Base-by-base conservation (phyloP, 2,797 vertebrate species). In the Anisognathus igniventris region DNA sequence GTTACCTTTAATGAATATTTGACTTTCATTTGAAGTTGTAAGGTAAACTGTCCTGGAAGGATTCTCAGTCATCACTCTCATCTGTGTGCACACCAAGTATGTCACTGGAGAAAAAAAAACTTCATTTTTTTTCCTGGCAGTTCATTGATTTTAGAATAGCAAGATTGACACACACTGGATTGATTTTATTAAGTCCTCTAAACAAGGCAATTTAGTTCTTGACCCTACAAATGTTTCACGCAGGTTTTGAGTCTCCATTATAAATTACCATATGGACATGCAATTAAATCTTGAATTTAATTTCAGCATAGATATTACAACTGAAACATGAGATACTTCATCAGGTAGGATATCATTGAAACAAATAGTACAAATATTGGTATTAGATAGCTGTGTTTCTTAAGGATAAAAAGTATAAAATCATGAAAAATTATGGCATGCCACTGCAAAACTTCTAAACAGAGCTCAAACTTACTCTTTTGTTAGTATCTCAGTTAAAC, bases 81-180 rank as follows among this genome's bases (percentile, higher is more conserved):
- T 98, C 93, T 99, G 99, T 77, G 99, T 99, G 96, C 99, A 99
- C 80, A 99, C 98, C 89, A 99, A 95, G 96, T 98, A 98, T 5
- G 97, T 96, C 97, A 98, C 98, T 98, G 87, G 21, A 90, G 42
- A n/a, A 81, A 45, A 77, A 56, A 66, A 66, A 48, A 76, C 14
- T 53, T 67, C 6, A 28, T 79, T 94, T 91, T 76, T 77, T 54
- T 68, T 40, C 45, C 27, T 60, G 25, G 12, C 48, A 79, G 57
- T 54, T 74, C 42, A 86, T 3, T 65, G 28, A 62, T 80, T 90
- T 74, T 65, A 92, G 33, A 71, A 61, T 39, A 64, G 64, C 54
- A 82, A 66, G 37, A 75, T 10, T 84, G 39, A 70, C 20, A 40
- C 6, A 37, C 1, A 35, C 4, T 30, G 21, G 19, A 83, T 37